Evolutionary conservation across 64 coral and sea anemone genomes (phyloP), one percentile per base, ranked within the genome.

Genomic region (Astreopora myriophthalma): DNA sequence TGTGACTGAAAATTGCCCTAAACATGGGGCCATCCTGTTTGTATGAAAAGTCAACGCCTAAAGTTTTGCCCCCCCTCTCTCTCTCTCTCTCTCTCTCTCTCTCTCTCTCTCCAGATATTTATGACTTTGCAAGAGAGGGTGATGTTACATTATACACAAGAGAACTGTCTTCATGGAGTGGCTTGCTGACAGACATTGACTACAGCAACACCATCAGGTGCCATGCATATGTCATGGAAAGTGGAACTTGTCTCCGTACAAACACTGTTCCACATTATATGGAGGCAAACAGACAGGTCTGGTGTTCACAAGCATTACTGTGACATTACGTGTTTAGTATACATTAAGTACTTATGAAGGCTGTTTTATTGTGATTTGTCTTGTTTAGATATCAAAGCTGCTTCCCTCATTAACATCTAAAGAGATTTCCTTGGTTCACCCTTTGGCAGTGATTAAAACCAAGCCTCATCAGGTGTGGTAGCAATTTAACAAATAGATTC

Each of bases 401-500:
- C 48, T 97, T 23, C 81, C 87, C 55, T 64, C 79, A 23, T 78
- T 97, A 20, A 89, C 91, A 26, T 57, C 87, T 46, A 93, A 89
- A 49, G 95, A 97, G 30, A 94, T 97, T 74, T 28, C 87, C 2
- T 51, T 97, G 35, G 60, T 97, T 31, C 95, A 97, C 73, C 75
- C 95, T 52, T 71, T 75, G 34, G 95, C 95, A 36, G 49, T 32
- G 29, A 86, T 90, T 38, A 97, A 94, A 33, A 91, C 91, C 22
- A 97, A 97, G 55, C 94, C 95, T 91, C 95, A n/a, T n/a, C n/a
- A 97, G 87, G 95, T 91, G 65, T 69, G 65, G 38, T 25, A 39
- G 9, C 38, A 24, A 12, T 3, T n/a, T n/a, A n/a, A n/a, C n/a
- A n/a, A n/a, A n/a, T n/a, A n/a, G n/a, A n/a, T n/a, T n/a, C n/a